A percentile compares a stretch with the other conserved stretches of the same genome.
Evolutionary conservation across 1,140 invertebrate genomes (phyloP).

Genomic region (Aphelinus certus): DNA sequence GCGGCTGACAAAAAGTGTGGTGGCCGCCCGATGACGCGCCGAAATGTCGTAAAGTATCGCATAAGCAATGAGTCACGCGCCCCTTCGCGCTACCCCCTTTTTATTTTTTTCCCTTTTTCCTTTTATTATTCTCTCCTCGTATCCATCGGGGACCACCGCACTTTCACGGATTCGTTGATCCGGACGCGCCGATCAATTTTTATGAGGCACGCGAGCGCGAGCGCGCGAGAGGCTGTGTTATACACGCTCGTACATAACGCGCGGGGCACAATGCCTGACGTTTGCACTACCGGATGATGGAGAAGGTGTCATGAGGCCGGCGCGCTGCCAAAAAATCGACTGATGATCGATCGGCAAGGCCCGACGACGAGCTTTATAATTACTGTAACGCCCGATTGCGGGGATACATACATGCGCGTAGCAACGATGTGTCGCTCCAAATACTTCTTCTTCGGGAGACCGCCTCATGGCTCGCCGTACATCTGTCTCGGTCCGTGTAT

Average conservation of each 20-base stretch:
- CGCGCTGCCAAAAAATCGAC: neutral
- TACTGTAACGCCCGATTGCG: too few species aligned
- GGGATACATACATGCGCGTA: too few species aligned
- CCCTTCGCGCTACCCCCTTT: constrained; percentile 10
- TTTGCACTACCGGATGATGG: constrained; percentile 13
- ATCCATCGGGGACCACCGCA: neutral
- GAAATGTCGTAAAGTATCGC: constrained; percentile 28
- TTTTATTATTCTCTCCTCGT: neutral
- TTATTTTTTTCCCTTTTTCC: too few species aligned
- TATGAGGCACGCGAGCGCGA: neutral
- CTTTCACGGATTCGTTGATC: constrained; percentile 5
- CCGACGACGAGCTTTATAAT: too few species aligned
- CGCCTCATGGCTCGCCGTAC: too few species aligned
- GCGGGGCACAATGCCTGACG: neutral
- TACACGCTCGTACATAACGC: constrained; percentile 18
- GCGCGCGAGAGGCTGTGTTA: neutral
- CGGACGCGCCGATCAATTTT: constrained; percentile 14
- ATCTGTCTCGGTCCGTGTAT: too few species aligned
- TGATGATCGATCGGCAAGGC: constrained; percentile 15
- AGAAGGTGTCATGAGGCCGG: neutral
- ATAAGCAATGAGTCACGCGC: constrained; percentile 28
- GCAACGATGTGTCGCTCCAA: too few species aligned
- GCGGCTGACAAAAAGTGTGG: neutral
- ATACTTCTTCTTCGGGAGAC: too few species aligned
- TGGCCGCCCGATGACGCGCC: constrained; percentile 1